Percentiles rank a stretch among this genome's conserved stretches.
These are phyloP conservation scores for Temnothorax unifasciatus DNA, from an alignment of 2,888 invertebrate genomes.

Conservation along the genomic window DNA sequence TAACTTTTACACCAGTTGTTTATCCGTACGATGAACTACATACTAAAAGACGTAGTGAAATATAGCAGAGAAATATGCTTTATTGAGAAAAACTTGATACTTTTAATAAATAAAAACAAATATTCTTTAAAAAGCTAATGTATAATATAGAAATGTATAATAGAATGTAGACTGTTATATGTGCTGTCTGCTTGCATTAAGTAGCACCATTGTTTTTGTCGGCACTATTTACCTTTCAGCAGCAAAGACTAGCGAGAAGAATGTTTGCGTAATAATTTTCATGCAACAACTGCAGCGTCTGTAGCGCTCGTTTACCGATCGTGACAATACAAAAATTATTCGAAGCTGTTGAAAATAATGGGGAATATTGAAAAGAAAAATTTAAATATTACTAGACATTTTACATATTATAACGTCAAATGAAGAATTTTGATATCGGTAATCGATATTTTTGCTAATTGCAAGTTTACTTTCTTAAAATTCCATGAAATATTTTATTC, in stretches of 20 bases:
- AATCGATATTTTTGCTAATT: slow-evolving; percentile 46
- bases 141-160: neutral
- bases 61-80: neutral
- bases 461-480: slow-evolving; percentile 9
- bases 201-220: slow-evolving; percentile 12
- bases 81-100: neutral
- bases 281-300: neutral
- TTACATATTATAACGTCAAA: neutral
- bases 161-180: neutral
- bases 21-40: neutral
- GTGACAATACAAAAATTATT: slow-evolving; percentile 44
- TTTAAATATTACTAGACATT: slow-evolving; percentile 15
- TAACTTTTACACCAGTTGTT: slow-evolving; percentile 6
- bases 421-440: neutral
- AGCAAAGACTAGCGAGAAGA: neutral
- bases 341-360: slow-evolving; percentile 6
- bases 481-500: neutral
- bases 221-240: slow-evolving; percentile 4
- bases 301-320: slow-evolving; percentile 13
- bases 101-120: neutral
- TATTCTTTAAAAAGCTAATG: neutral
- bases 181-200: neutral
- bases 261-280: slow-evolving; percentile 43
- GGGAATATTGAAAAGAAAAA: slow-evolving; percentile 28
- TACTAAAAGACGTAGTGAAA: neutral